These are phyloP conservation scores for Chlamydotis undulata DNA, from an alignment of 2,113 vertebrate species.

Conservation along the genomic window DNA sequence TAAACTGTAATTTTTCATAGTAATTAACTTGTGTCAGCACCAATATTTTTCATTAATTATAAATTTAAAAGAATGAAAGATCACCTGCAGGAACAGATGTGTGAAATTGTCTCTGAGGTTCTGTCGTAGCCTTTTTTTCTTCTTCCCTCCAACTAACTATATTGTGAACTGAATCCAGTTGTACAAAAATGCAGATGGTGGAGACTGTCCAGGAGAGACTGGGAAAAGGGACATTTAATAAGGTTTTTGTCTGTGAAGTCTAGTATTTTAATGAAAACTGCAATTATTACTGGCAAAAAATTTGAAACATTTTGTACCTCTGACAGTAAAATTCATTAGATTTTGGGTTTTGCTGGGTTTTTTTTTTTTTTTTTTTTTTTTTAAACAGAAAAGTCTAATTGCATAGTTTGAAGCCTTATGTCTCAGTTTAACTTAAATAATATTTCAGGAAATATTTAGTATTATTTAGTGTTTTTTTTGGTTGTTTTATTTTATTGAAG, in stretches of 20 bases:
- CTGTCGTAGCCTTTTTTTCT: not conserved
- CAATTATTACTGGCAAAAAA: not conserved
- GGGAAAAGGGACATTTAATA: not conserved
- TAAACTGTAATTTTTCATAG: conserved; percentile 82
- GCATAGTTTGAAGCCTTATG: not conserved
- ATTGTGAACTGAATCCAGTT: not conserved
- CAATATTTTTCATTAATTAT: conserved; percentile 85
- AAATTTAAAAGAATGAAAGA: conserved; percentile 79
- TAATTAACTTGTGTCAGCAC: conserved; percentile 81
- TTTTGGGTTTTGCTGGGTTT: not conserved
- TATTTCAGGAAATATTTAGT: not conserved
- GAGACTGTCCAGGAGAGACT: not conserved
- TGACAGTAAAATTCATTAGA: not conserved
- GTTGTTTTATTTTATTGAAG: not conserved
- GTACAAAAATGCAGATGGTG: not conserved
- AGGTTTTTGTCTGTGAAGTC: not conserved
- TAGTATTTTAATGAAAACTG: not conserved
- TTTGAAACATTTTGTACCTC: not conserved
- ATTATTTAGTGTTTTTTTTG: no score
- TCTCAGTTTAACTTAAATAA: not conserved
- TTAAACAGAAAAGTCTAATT: not conserved
- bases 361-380: not conserved
- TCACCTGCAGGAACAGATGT: conserved; percentile 78
- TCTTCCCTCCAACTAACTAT: not conserved
- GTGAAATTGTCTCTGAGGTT: conserved; percentile 70